A percentile compares a stretch with the other conserved stretches of the same genome.
phyloP scores from a whole-genome alignment of 2,888 invertebrate species.

The Argyra leucocephala region DNA sequence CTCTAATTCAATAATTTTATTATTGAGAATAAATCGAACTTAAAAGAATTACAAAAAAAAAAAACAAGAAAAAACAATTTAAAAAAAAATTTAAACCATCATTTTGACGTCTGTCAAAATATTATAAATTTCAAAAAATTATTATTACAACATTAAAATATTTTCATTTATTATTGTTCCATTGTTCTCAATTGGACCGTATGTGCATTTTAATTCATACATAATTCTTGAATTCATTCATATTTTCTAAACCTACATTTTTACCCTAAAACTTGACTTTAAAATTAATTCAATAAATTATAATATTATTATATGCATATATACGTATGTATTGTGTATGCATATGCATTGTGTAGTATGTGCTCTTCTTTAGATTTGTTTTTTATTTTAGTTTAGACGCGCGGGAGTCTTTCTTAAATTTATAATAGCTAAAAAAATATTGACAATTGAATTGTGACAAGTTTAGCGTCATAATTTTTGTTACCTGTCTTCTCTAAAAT shows the following conservation, averaged over 20 bases:
- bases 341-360: too few relatives aligned
- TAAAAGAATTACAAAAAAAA: too few relatives aligned
- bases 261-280: too few relatives aligned
- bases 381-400: not conserved
- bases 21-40: too few relatives aligned
- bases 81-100: not conserved
- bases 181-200: not conserved
- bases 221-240: too few relatives aligned
- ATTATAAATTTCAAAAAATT: not conserved
- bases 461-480: conserved; percentile 6
- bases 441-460: conserved; percentile 3
- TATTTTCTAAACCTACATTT: too few relatives aligned
- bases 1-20: too few relatives aligned
- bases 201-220: not conserved
- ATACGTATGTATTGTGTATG: too few relatives aligned
- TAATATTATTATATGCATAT: too few relatives aligned
- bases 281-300: too few relatives aligned
- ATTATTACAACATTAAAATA: not conserved
- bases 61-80: too few relatives aligned
- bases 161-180: not conserved
- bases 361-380: too few relatives aligned
- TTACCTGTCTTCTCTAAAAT: not conserved
- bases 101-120: conserved; percentile 6
- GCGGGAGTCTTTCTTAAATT: not conserved
- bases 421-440: not conserved